Evolutionary conservation across 1,140 invertebrate genomes (phyloP).

Genomic region (Reticulitermes speratus): DNA sequence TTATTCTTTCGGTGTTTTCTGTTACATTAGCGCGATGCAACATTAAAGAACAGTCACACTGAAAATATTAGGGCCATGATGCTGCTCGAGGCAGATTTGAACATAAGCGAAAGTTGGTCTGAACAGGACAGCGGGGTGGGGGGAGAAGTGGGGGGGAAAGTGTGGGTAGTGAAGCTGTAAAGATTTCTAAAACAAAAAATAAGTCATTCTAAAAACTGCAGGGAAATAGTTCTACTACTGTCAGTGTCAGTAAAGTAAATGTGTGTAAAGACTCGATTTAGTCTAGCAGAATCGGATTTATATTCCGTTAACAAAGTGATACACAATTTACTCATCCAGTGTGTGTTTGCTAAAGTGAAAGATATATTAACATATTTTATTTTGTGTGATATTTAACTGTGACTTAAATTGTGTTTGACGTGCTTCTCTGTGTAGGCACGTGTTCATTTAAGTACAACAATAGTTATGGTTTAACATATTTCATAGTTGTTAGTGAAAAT

Average conservation of each 20-base stretch:
- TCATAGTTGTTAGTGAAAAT: too few species aligned
- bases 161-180: not conserved
- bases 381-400: not conserved
- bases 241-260: not conserved
- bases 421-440: not conserved
- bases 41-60: not conserved
- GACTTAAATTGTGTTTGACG: not conserved
- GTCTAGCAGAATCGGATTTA: not conserved
- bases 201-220: slow-evolving; percentile 1
- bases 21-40: too few species aligned
- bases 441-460: not conserved
- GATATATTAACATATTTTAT: too few species aligned
- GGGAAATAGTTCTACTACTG: not conserved
- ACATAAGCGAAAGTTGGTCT: slow-evolving; percentile 1
- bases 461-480: too few species aligned
- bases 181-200: not conserved
- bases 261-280: not conserved
- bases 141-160: not conserved
- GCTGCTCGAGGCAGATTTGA: not conserved
- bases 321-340: too few species aligned
- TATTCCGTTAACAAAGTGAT: not conserved
- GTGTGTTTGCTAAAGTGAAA: not conserved
- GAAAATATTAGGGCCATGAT: not conserved
- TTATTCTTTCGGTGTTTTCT: too few species aligned
- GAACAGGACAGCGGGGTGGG: not conserved